Percentiles rank a stretch among this genome's conserved stretches.
phyloP scores from a whole-genome alignment of 2,888 invertebrate species.

The Plagodis dolabraria region DNA sequence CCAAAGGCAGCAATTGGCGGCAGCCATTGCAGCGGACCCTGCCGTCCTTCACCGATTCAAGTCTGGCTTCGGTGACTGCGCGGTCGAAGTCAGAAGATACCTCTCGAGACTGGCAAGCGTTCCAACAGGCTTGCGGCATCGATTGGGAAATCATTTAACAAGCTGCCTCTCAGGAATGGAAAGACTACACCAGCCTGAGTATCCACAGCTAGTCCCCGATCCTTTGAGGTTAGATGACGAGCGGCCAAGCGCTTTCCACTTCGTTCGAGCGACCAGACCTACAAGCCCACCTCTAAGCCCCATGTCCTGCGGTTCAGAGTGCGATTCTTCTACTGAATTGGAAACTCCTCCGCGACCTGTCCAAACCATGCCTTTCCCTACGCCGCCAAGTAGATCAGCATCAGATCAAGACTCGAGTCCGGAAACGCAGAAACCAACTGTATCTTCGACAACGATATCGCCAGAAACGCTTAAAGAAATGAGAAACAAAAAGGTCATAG shows the following conservation, averaged over 20 bases:
- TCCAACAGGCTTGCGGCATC: slow-evolving; percentile 82
- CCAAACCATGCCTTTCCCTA: slow-evolving; percentile 77
- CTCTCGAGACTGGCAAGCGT: slow-evolving; percentile 88
- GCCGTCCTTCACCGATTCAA: slow-evolving; percentile 93
- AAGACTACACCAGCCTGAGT: slow-evolving; percentile 59
- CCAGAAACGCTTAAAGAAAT: slow-evolving; percentile 70
- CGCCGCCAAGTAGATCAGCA: slow-evolving; percentile 86
- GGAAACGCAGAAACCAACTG: slow-evolving; percentile 78
- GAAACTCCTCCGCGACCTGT: slow-evolving; percentile 81
- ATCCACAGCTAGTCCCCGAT: slow-evolving; percentile 85
- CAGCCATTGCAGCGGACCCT: slow-evolving; percentile 93
- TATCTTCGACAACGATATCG: slow-evolving; percentile 83
- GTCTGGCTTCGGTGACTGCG: slow-evolving; percentile 95
- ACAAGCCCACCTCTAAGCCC: slow-evolving; percentile 90
- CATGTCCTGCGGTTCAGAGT: slow-evolving; percentile 88
- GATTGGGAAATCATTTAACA: slow-evolving; percentile 87
- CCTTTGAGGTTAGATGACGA: slow-evolving; percentile 74
- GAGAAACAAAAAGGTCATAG: slow-evolving; percentile 70
- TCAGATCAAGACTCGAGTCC: slow-evolving; percentile 83
- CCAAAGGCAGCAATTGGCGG: slow-evolving; percentile 93
- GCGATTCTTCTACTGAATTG: slow-evolving; percentile 84
- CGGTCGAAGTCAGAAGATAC: slow-evolving; percentile 91
- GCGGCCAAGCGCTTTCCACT: slow-evolving; percentile 76
- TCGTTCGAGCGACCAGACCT: slow-evolving; percentile 69
- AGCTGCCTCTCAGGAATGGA: slow-evolving; percentile 86